Base-by-base conservation (phyloP, 2,888 invertebrate species). In the Thymelicus acteon region DNA sequence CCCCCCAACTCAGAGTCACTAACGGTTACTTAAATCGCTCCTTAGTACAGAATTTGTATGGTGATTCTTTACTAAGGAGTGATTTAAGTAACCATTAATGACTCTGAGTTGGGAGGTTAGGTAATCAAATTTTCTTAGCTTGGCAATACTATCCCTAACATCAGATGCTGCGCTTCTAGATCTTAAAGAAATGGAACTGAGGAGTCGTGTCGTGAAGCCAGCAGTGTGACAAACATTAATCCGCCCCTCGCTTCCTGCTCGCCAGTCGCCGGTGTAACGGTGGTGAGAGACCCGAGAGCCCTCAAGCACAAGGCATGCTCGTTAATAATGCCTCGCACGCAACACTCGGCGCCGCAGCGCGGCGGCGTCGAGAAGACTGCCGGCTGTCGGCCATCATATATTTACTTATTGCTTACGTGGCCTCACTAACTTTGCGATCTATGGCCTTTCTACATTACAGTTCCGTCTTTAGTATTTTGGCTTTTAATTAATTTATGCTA, bases 281-380 rank as follows among this genome's bases (percentile, higher is more conserved):
- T 47, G 68, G 69, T 63, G 69, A 69, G 40, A 65, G 66, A 49
- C 49, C 67, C n/a, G 39, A 68, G 68, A 52, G 63, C 67, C 60
- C 57, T 58, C 48, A 63, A 48, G 58, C 68, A 58, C 68, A 71
- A 64, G 66, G 58, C 66, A 31, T 15, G 44, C 71, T 68, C 70
- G 73, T 81, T 83, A 78, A 73, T 77, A 75, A 86, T 82, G 79
- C 85, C 72, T 70, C 80, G 78, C 85, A 87, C 85, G 86, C 84
- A 81, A 78, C 75, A 73, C 71, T 13, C 73, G 69, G 73, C n/a
- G n/a, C n/a, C n/a, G n/a, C n/a, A n/a, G n/a, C n/a, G n/a, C n/a
- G n/a, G n/a, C n/a, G n/a, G n/a, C 76, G 78, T 77, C 82, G 82
- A 82, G 77, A 85, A 83, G 85, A 82, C 85, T 79, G 78, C 75